Evolutionary conservation across 2,888 invertebrate genomes (phyloP), one percentile per base, ranked within the genome.

Genomic region (Isotomurus palustris): DNA sequence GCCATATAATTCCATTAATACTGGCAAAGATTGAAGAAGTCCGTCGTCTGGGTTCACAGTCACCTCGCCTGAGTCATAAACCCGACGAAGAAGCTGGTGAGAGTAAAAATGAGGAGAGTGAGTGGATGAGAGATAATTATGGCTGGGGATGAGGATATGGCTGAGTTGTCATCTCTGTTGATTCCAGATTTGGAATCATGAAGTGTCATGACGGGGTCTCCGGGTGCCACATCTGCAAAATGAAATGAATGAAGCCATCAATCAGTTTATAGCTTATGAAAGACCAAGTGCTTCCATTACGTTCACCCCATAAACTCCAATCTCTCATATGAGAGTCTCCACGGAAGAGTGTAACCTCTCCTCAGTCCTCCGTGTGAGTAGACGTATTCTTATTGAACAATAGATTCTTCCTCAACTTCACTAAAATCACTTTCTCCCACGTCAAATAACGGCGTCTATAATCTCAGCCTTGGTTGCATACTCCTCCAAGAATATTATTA

Each of bases 211-310:
- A 60, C 58, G 29, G 58, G 59, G 57, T 62, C 62, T 47, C 59
- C 29, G 1, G 61, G 56, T 48, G 63, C 61, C 64, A 65, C 64
- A 62, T 63, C 67, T 67, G 64, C 51, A 56, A 56, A 51, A 57
- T 19, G 49, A 56, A 50, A 58, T 28, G 43, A 54, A 60, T 55
- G 40, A 56, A 60, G 56, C 49, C 56, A 56, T 62, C 60, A 62
- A 54, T 61, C 64, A 61, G 55, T 56, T 59, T 58, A 58, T 60
- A 47, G 53, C 38, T 47, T 41, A 45, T 48, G 48, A 47, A 45
- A 25, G 44, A 35, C 43, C 47, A 47, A 53, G 36, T 27, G 29
- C 27, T 22, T 32, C 43, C 29, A 44, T 43, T 28, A 43, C 43
- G 27, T 35, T 38, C 56, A 41, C 32, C 48, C 43, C 48, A 38